Evolutionary conservation across 2,113 vertebrate genomes (phyloP).

Genomic region (Aythya baeri): DNA sequence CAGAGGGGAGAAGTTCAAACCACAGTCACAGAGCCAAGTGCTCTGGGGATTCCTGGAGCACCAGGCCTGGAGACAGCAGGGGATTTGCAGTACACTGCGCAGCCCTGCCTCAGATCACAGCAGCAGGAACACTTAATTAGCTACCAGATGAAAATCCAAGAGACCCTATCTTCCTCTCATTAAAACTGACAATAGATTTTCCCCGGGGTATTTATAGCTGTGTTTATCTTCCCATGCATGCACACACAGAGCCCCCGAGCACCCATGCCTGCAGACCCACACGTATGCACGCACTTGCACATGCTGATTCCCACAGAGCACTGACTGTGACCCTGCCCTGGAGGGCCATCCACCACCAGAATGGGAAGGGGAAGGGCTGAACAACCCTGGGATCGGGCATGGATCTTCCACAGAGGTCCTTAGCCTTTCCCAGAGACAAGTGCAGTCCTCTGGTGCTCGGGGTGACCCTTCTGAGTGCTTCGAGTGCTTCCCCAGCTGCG

Average conservation of each 20-base stretch:
- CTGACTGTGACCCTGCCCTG: neutral
- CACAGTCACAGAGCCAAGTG: neutral
- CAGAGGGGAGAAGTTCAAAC: neutral
- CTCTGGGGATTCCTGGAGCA: neutral
- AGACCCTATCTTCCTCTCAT: neutral
- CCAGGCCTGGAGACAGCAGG: neutral
- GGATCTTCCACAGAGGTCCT: neutral
- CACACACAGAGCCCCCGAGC: neutral
- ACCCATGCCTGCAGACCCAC: neutral
- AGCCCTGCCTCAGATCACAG: neutral
- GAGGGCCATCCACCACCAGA: neutral
- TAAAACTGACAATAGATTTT: neutral
- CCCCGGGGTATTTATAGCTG: neutral
- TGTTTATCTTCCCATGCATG: neutral
- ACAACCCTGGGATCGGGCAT: neutral
- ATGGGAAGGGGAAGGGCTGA: neutral
- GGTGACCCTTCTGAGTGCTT: no score
- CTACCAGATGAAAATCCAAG: neutral
- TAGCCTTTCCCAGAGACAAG: neutral
- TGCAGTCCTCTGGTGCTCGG: no score
- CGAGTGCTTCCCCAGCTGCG: no score
- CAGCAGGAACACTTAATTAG: neutral
- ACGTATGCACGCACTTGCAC: accelerated
- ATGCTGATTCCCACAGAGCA: accelerated
- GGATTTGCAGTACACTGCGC: neutral